Conservation (phyloP, 2,888 invertebrate species). For the Thecophora atra region DNA sequence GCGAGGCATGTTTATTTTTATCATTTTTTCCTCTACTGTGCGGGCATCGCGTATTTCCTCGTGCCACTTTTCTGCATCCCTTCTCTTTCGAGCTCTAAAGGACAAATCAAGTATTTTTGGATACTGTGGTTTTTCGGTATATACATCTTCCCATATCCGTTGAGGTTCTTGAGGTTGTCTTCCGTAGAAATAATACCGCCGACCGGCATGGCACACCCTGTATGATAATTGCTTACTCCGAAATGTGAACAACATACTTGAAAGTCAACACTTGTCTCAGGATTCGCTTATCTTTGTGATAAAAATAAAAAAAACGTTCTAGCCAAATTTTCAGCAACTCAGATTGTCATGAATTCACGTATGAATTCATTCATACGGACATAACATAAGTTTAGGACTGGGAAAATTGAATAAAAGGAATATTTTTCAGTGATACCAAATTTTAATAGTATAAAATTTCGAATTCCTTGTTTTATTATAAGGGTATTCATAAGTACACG, state of each 20-base stretch:
- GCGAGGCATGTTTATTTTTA: conserved; percentile 82
- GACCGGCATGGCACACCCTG: conserved; percentile 38
- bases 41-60: conserved; percentile 72
- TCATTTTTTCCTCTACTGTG: conserved; percentile 85
- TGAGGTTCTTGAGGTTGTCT: conserved; percentile 33
- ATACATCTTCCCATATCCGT: conserved; percentile 46
- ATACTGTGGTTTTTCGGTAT: conserved; percentile 53
- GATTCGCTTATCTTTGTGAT: too few species aligned
- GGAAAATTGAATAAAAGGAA: too few species aligned
- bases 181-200: conserved; percentile 28
- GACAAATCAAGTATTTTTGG: conserved; percentile 68
- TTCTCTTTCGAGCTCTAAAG: conserved; percentile 66
- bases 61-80: conserved; percentile 67
- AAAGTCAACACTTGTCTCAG: too few species aligned
- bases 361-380: too few species aligned
- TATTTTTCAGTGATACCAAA: too few species aligned
- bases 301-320: too few species aligned
- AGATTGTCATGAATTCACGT: too few species aligned
- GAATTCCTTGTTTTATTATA: too few species aligned
- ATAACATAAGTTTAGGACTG: too few species aligned
- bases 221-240: conserved; percentile 46
- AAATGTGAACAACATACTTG: conserved; percentile 46
- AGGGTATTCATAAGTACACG: too few species aligned
- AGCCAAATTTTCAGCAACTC: too few species aligned
- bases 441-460: too few species aligned